Evolutionary conservation across 2,888 invertebrate species (phyloP).

Genomic region (Pediacus dermestoides): DNA sequence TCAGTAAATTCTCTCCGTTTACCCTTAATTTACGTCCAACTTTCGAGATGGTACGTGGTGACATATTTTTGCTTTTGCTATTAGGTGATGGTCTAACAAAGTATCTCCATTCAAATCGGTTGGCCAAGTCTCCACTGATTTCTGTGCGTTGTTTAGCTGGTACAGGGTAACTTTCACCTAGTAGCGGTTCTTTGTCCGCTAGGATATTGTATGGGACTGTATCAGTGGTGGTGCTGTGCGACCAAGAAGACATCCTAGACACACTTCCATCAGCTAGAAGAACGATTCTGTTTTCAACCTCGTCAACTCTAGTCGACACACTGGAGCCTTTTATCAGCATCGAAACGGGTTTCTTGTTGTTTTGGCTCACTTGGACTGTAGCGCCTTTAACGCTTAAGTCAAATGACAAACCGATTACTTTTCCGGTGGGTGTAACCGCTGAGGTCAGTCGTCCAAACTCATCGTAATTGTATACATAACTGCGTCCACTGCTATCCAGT

Average conservation of each 20-base stretch:
- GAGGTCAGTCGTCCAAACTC: slow-evolving; percentile 88
- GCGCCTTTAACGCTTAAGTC: slow-evolving; percentile 90
- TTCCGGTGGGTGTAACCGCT: slow-evolving; percentile 93
- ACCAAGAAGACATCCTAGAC: slow-evolving; percentile 77
- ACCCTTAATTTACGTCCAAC: slow-evolving; percentile 82
- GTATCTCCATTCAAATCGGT: slow-evolving; percentile 94
- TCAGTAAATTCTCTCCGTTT: slow-evolving; percentile 87
- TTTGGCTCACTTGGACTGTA: slow-evolving; percentile 78
- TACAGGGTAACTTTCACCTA: slow-evolving; percentile 84
- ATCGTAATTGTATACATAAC: slow-evolving; percentile 92
- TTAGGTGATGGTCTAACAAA: slow-evolving; percentile 74
- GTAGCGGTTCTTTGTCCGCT: slow-evolving; percentile 80
- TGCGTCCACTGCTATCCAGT: slow-evolving; percentile 83
- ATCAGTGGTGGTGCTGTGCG: slow-evolving; percentile 84
- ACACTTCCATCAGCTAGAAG: slow-evolving; percentile 81
- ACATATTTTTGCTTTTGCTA: slow-evolving; percentile 55
- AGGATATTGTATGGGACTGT: slow-evolving; percentile 87
- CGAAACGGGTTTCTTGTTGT: slow-evolving; percentile 76
- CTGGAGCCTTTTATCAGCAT: slow-evolving; percentile 85
- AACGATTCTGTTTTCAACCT: slow-evolving; percentile 76
- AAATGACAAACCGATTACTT: slow-evolving; percentile 82
- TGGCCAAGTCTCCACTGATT: slow-evolving; percentile 72
- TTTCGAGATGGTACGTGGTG: slow-evolving; percentile 70
- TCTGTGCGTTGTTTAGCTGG: slow-evolving; percentile 88
- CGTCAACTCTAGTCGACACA: slow-evolving; percentile 77